Evolutionary conservation across 2,888 invertebrate genomes (phyloP).

Genomic region (Esperia sulphurella): DNA sequence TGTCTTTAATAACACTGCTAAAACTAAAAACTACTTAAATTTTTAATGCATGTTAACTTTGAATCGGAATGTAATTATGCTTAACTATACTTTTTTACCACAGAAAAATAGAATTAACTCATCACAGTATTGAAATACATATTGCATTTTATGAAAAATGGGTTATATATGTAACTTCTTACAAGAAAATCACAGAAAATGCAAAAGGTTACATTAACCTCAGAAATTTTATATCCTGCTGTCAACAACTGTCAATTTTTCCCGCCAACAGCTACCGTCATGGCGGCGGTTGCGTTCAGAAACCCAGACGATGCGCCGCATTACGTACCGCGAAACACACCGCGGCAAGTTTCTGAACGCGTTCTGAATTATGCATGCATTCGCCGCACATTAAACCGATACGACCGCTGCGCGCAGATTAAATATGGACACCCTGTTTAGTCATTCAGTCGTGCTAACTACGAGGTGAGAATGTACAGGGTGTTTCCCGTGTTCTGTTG

Average conservation of each 20-base stretch:
- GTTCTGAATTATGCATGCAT: constrained; percentile 53
- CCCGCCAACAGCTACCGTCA: background rate
- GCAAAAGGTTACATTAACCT: too few relatives aligned
- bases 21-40: too few relatives aligned
- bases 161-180: too few relatives aligned
- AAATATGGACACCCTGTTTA: constrained; percentile 61
- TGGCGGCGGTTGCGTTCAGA: constrained; percentile 1
- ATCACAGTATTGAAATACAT: too few relatives aligned
- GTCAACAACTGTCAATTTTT: constrained; percentile 4
- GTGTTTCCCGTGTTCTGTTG: background rate
- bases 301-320: constrained; percentile 20
- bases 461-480: constrained; percentile 36
- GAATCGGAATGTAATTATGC: too few relatives aligned
- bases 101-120: too few relatives aligned
- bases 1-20: too few relatives aligned
- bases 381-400: constrained; percentile 53
- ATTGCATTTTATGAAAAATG: too few relatives aligned
- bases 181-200: too few relatives aligned
- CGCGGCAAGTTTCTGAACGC: constrained; percentile 31
- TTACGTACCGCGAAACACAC: constrained; percentile 34
- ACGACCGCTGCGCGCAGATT: constrained; percentile 44
- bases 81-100: too few relatives aligned
- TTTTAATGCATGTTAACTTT: too few relatives aligned
- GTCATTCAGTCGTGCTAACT: constrained; percentile 50
- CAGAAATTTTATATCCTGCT: too few relatives aligned